Conservation (phyloP, 2,113 vertebrate species). For the Platycercus adscitus region DNA sequence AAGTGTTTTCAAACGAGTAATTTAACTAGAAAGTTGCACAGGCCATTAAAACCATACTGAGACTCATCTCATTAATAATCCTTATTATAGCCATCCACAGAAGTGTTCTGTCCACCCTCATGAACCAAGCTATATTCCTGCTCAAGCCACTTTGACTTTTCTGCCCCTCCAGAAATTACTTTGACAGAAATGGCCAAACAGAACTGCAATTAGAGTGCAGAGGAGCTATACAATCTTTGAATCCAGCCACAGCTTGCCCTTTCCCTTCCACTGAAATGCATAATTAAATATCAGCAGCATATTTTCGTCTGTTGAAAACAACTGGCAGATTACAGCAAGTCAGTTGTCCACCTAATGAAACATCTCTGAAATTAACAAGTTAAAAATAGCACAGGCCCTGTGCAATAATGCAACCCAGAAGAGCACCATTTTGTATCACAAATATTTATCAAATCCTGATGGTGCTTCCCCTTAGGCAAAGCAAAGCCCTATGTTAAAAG, state of each 20-base stretch:
- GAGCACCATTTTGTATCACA: not conserved
- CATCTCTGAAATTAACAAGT: not conserved
- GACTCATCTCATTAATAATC: not conserved
- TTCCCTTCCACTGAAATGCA: not conserved
- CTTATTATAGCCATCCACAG: accelerated
- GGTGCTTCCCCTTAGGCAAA: not conserved
- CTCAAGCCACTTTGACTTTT: not conserved
- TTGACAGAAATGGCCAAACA: not conserved
- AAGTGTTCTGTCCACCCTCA: accelerated
- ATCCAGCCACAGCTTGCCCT: not conserved
- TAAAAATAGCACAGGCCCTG: constrained; percentile 5
- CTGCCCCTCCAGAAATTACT: not conserved
- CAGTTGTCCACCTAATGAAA: not conserved
- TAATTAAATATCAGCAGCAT: not conserved
- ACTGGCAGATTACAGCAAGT: not conserved
- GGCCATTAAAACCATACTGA: not conserved
- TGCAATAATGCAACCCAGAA: not conserved
- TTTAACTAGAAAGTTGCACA: accelerated
- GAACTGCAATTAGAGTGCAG: not conserved
- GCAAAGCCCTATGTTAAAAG: not conserved
- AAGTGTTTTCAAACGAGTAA: not conserved
- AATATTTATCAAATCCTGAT: not conserved
- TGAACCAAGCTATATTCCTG: not conserved
- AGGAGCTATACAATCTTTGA: not conserved
- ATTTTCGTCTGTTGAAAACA: not conserved